Conservation (phyloP, 2,113 vertebrate genomes). For the Bubo blakistoni region DNA sequence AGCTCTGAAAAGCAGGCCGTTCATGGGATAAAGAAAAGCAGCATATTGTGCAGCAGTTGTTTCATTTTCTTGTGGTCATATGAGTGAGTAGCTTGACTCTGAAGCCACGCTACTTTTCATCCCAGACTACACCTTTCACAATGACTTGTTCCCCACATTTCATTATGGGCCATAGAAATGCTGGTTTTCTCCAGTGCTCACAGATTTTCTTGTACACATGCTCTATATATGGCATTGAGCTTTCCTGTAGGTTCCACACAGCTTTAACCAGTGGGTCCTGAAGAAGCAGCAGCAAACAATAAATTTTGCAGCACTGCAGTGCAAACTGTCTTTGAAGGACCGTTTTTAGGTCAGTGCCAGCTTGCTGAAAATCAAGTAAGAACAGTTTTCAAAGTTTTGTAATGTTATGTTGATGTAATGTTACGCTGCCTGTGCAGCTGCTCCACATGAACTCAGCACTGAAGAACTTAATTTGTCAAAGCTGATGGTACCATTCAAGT, state of each 20-base stretch:
- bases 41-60: not conserved
- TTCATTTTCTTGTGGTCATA: not conserved
- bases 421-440: not conserved
- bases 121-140: not conserved
- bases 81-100: not conserved
- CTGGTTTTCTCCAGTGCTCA: rapidly evolving
- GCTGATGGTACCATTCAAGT: not conserved
- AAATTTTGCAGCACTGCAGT: not conserved
- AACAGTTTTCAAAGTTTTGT: not conserved
- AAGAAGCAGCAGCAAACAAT: conserved; percentile 16
- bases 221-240: rapidly evolving
- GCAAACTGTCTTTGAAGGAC: rapidly evolving
- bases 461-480: not conserved
- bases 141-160: rapidly evolving
- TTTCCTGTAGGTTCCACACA: not conserved
- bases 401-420: not conserved
- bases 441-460: not conserved
- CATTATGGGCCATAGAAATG: not conserved
- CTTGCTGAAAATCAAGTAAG: not conserved
- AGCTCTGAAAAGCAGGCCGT: not conserved
- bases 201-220: not conserved
- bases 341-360: rapidly evolving
- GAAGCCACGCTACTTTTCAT: not conserved
- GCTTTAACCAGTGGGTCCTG: not conserved
- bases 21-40: not conserved